Conservation (phyloP, 2,797 vertebrate genomes). For the Cuniculus paca region DNA sequence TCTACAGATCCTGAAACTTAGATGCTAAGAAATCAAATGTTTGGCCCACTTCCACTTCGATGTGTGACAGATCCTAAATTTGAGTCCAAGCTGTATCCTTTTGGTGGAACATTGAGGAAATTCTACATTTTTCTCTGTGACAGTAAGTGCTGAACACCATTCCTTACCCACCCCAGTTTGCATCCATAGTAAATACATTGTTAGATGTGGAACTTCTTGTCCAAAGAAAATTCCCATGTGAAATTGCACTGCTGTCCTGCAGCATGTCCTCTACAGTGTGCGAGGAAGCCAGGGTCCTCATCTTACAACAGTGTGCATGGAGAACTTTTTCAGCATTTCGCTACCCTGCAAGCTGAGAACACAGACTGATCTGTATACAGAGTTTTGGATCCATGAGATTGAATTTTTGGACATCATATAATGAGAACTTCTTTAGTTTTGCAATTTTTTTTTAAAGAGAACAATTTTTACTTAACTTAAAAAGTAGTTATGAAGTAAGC, state of each 20-base stretch:
- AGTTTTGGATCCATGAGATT: not conserved
- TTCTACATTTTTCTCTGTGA: not conserved
- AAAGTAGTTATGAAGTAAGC: not conserved
- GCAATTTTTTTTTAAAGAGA: not conserved
- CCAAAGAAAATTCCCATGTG: not conserved
- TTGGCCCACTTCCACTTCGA: not conserved
- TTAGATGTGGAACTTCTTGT: not conserved
- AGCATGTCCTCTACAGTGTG: not conserved
- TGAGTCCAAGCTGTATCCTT: not conserved
- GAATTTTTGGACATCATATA: not conserved
- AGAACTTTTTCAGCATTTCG: not conserved
- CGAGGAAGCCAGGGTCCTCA: not conserved
- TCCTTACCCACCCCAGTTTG: not conserved
- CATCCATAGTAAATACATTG: not conserved
- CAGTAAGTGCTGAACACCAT: fast-evolving
- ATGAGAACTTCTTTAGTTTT: not conserved
- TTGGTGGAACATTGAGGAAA: not conserved
- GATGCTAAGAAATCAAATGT: not conserved
- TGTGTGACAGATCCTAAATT: not conserved
- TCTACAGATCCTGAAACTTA: not conserved
- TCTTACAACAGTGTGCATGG: not conserved
- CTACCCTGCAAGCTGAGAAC: not conserved
- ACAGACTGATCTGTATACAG: not conserved
- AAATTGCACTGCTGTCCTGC: no score
- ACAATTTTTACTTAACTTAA: constrained; percentile 19